Base-by-base conservation (phyloP, 1,140 invertebrate genomes). In the Tribolium madens region DNA sequence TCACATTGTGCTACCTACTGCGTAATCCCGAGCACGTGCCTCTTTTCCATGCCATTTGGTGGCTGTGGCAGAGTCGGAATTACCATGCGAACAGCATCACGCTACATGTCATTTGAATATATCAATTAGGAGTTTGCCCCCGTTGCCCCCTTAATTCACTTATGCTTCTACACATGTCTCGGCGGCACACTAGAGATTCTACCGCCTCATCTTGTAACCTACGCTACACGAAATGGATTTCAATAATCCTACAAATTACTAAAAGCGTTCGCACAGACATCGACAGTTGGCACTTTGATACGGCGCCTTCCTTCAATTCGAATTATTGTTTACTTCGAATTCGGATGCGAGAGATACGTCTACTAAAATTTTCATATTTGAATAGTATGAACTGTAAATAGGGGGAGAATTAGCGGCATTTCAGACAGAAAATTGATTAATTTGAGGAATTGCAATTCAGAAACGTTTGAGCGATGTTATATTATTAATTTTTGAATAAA, bases 61-160 rank as follows among this genome's bases (percentile, higher is more conserved):
- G 70, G 47, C 15, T 33, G 70, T 72, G 70, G 46, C 18, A 18
- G 46, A 12, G 70, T 13, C 46, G 47, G 70, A 48, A 72, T 72
- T 72, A 72, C 70, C 46, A 72, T 72, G 70, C 70, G 70, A 72
- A 72, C 47, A 52, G 70, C 70, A 72, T 72, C 70, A 33, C 46
- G 46, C 70, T 72, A 72, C 70, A 72, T 72, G 70, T 52, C 70
- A 72, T 72, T 72, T 72, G 70, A 72, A 72, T 72, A 72, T 72
- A 72, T 72, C 70, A 72, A 72, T 72, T 72, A 72, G 70, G 70
- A 50, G 13, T 31, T 2, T 26, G 50, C 15, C 70, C 21, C n/a
- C 46, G 26, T 14, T 47, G 50, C 47, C 46, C 70, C 70, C 46
- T 10, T 72, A 72, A 72, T 72, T 72, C 70, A 72, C 70, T 72